Percentiles rank a stretch among this genome's conserved stretches.
These are phyloP conservation scores for Xestoiulus laeticollis DNA, from an alignment of 2,888 invertebrate genomes.

Conservation along the genomic window DNA sequence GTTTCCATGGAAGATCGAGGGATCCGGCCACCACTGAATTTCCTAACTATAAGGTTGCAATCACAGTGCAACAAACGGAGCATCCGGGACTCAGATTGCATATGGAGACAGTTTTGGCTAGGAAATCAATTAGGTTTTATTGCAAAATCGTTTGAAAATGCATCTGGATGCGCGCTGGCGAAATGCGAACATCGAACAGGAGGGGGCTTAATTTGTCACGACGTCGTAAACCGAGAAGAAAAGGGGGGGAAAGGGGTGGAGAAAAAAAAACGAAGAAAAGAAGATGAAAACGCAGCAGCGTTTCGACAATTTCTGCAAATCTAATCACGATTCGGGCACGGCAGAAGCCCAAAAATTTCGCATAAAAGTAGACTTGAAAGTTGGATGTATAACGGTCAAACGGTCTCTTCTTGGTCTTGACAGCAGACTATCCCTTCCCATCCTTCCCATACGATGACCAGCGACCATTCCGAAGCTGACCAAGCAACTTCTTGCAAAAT, in stretches of 20 bases:
- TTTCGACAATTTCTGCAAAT: constrained; percentile 8
- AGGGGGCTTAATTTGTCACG: constrained; percentile 33
- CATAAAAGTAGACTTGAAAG: background rate
- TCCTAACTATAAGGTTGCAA: too few species aligned
- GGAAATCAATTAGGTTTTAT: constrained; percentile 33
- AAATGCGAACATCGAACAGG: constrained; percentile 27
- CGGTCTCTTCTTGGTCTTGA: background rate
- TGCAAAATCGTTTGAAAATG: constrained; percentile 29
- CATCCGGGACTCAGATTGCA: background rate
- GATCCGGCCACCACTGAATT: too few species aligned
- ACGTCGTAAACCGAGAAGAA: background rate
- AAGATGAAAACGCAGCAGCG: background rate
- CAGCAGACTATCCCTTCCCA: background rate
- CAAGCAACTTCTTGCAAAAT: background rate
- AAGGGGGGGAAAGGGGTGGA: background rate
- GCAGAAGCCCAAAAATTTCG: background rate
- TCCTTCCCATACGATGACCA: background rate
- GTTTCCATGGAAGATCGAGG: too few species aligned
- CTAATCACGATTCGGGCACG: background rate
- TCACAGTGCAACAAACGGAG: background rate
- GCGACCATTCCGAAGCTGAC: background rate
- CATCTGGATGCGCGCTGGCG: constrained; percentile 13
- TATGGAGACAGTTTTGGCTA: background rate
- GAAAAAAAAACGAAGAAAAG: background rate
- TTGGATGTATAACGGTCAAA: background rate